Evolutionary conservation across 2,888 invertebrate species (phyloP), one percentile per base, ranked within the genome.

Genomic region (Hirtodrosophila histrioides): DNA sequence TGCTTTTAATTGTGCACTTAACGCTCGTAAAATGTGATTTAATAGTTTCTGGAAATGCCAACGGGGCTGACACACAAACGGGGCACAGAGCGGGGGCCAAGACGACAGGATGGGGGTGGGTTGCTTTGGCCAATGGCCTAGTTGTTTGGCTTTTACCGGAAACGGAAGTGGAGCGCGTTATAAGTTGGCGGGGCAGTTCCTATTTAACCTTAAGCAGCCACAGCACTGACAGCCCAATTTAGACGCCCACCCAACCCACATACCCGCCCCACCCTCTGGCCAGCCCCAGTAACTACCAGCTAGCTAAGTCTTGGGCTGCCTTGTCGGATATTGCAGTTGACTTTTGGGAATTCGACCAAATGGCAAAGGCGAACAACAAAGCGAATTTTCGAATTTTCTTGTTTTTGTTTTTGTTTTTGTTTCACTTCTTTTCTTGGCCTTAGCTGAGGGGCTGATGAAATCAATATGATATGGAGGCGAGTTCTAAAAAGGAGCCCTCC

Each of bases 1-100:
- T 80, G 83, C 83, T 85, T 82, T 85, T 85, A 85, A 85, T 85
- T 83, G 83, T 85, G 85, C 83, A 85, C 85, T 85, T 83, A 84
- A 80, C 76, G 85, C 85, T 83, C 83, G 85, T 83, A 84, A 84
- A 84, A 83, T 85, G 82, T 85, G 85, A 84, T 84, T 84, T 84
- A 84, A 85, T 85, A 79, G 82, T 84, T 81, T 65, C 31, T 60
- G 56, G 72, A 29, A 74, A 72, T 75, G 75, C 60, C 63, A 67
- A 63, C 48, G 53, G 36, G 31, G 31, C 53, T 43, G 12, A 11
- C 43, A 10, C 7, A 29, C 27, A 43, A n/a, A 10, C 9, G 27
- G 4, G 43, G 31, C 31, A 7, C 1, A 7, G 31, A 31, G 1
- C 8, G 39, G 12, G 44, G 35, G 41, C 41, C 46, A 36, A 50